Evolutionary conservation across 2,888 invertebrate species (phyloP).

Genomic region (Trichacis sp.): DNA sequence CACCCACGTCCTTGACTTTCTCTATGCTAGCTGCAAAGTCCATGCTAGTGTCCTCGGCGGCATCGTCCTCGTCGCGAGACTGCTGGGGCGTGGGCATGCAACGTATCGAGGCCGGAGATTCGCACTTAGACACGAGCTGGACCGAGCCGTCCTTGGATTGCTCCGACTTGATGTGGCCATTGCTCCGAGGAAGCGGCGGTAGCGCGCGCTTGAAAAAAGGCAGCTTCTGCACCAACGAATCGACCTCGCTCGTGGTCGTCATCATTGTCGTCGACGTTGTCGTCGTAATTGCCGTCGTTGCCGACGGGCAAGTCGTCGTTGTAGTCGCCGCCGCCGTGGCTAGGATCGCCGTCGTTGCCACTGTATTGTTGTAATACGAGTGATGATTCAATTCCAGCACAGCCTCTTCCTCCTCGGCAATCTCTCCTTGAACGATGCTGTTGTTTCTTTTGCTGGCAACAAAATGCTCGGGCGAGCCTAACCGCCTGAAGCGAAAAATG

Average conservation of each 20-base stretch:
- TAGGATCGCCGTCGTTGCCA: background rate
- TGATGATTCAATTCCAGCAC: conserved; percentile 57
- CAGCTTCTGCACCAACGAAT: conserved; percentile 67
- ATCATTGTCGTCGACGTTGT: conserved; percentile 43
- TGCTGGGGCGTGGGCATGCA: conserved; percentile 55
- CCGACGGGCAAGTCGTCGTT: background rate
- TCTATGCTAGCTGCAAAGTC: conserved; percentile 93
- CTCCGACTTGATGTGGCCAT: conserved; percentile 66
- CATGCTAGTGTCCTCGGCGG: conserved; percentile 73
- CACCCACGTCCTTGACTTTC: conserved; percentile 92
- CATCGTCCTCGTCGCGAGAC: conserved; percentile 70
- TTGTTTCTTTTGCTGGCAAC: conserved; percentile 58
- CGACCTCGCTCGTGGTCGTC: conserved; percentile 56
- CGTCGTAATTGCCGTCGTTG: background rate
- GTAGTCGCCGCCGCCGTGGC: background rate
- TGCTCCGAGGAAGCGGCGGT: conserved; percentile 75
- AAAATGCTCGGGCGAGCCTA: conserved; percentile 71
- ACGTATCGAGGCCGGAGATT: conserved; percentile 57
- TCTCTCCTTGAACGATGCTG: conserved; percentile 63
- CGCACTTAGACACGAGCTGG: conserved; percentile 59
- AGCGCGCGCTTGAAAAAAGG: conserved; percentile 77
- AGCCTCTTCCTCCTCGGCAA: conserved; percentile 62
- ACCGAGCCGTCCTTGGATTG: conserved; percentile 66
- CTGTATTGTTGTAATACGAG: conserved; percentile 55
- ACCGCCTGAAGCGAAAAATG: conserved; percentile 80